phyloP scores from a whole-genome alignment of 2,113 vertebrate species.

The Poecilia latipinna region DNA sequence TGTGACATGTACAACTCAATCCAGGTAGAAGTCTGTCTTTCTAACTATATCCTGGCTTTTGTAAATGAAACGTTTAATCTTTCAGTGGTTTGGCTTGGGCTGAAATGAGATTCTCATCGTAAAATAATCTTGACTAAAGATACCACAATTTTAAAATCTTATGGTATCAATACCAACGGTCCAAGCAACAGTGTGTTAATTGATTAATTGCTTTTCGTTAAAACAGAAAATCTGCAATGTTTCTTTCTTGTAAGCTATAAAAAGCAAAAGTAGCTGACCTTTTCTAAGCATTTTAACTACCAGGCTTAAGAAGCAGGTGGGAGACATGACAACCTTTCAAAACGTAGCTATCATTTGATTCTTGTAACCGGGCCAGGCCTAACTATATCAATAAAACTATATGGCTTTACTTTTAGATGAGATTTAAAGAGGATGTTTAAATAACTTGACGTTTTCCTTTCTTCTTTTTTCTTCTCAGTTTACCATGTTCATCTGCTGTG shows the following conservation, averaged over 20 bases:
- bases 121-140: background rate
- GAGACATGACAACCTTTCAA: background rate
- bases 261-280: background rate
- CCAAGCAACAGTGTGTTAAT: too few species aligned
- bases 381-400: background rate
- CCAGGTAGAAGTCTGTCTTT: slow-evolving; percentile 64
- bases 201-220: too few species aligned
- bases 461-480: slow-evolving; percentile 76
- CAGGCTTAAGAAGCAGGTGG: background rate
- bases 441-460: background rate
- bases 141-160: background rate
- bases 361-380: background rate
- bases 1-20: slow-evolving; percentile 81
- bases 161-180: too few species aligned
- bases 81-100: too few species aligned
- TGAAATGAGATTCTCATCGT: background rate
- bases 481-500: slow-evolving; percentile 90
- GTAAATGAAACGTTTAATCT: background rate
- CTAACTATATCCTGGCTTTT: background rate
- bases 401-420: too few species aligned
- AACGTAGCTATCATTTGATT: background rate
- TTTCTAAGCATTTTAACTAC: background rate
- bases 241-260: too few species aligned
- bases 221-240: too few species aligned
- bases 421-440: background rate